These are phyloP conservation scores for Upupa epops DNA, from an alignment of 2,113 vertebrate genomes.

Conservation along the genomic window DNA sequence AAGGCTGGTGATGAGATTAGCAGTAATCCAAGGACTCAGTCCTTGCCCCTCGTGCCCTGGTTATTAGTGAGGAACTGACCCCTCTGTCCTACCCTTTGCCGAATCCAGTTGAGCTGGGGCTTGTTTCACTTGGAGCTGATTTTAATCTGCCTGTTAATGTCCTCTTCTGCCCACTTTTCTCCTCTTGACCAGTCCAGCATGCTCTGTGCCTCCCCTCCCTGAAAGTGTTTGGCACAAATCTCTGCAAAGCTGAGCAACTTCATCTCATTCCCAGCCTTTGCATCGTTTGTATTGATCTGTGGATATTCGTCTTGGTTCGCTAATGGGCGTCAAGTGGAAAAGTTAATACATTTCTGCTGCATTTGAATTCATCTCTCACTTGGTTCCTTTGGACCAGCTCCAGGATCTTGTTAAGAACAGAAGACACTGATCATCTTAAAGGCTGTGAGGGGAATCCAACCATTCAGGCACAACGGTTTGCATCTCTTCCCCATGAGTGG, in stretches of 20 bases:
- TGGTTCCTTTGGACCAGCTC: constrained; percentile 12
- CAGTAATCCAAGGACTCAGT: not conserved
- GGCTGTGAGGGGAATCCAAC: not conserved
- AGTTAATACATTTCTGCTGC: not conserved
- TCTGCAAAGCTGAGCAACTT: not conserved
- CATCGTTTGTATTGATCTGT: not conserved
- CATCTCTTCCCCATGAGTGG: not conserved
- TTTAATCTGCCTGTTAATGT: not conserved
- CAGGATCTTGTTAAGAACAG: constrained; percentile 43
- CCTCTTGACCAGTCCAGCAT: not conserved
- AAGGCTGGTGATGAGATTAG: not conserved
- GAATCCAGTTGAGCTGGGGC: not conserved
- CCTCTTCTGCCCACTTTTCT: not conserved
- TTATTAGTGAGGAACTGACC: not conserved
- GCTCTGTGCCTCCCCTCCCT: not conserved
- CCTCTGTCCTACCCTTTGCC: not conserved
- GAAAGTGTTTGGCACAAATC: not conserved
- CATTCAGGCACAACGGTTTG: not conserved
- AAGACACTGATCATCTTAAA: not conserved
- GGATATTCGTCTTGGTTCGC: not conserved
- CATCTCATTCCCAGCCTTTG: not conserved
- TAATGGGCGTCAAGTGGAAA: not conserved
- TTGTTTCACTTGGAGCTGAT: not conserved
- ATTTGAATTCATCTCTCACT: not conserved
- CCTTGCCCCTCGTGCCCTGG: not conserved